phyloP scores from a whole-genome alignment of 2,113 vertebrate genomes.

The Gopherus evgoodei region DNA sequence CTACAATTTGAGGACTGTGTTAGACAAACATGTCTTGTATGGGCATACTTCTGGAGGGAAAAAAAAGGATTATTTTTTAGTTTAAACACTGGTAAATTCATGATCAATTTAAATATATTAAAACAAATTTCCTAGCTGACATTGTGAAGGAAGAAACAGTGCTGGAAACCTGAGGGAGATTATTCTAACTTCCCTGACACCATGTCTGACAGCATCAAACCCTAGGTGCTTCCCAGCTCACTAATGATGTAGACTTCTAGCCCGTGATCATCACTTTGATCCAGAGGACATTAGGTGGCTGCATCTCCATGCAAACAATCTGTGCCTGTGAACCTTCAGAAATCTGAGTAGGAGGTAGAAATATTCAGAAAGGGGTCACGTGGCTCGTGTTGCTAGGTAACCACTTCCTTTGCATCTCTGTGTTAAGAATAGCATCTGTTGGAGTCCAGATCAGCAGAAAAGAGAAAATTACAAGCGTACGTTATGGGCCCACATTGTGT shows the following conservation, averaged over 20 bases:
- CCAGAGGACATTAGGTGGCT: slow-evolving; percentile 44
- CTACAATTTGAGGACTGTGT: neutral
- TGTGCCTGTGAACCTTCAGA: slow-evolving; percentile 52
- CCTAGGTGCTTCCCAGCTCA: slow-evolving; percentile 8
- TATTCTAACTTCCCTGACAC: slow-evolving; percentile 2
- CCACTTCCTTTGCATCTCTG: slow-evolving; percentile 70
- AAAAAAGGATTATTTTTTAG: neutral
- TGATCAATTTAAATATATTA: neutral
- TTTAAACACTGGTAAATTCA: neutral
- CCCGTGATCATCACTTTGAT: slow-evolving; percentile 16
- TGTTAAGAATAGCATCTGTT: slow-evolving; percentile 60
- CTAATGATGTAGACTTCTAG: slow-evolving; percentile 31
- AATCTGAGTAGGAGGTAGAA: slow-evolving; percentile 67
- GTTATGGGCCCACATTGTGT: rapidly evolving
- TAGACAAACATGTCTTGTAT: neutral
- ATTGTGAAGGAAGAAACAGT: neutral
- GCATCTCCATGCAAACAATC: slow-evolving; percentile 52
- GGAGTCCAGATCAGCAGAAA: slow-evolving; percentile 22
- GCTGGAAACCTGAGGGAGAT: slow-evolving; percentile 26
- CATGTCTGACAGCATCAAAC: neutral
- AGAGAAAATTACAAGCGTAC: neutral
- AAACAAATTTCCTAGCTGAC: neutral
- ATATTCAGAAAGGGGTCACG: slow-evolving; percentile 39
- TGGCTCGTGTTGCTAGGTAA: slow-evolving; percentile 79
- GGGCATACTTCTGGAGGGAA: neutral